Conservation (phyloP, 2,113 vertebrate genomes). For the Dipodomys spectabilis region DNA sequence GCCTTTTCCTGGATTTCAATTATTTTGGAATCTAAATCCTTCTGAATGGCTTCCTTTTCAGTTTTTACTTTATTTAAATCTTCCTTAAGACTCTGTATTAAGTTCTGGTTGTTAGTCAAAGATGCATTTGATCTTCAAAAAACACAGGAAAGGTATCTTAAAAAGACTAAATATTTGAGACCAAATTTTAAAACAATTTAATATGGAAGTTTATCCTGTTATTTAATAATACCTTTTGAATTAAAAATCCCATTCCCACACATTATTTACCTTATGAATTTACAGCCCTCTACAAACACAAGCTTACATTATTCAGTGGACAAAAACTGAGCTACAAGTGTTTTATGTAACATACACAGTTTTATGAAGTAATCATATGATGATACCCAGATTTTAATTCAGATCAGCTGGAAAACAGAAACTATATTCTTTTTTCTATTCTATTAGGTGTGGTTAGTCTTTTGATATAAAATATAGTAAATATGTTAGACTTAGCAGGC, state of each 20-base stretch:
- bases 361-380: background rate
- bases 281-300: background rate
- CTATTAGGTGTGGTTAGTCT: background rate
- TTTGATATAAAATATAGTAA: background rate
- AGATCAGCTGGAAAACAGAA: background rate
- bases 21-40: conserved; percentile 90
- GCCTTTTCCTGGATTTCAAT: conserved; percentile 94
- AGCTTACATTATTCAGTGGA: background rate
- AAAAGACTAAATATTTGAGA: conserved; percentile 10
- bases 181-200: conserved; percentile 35
- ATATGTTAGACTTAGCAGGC: background rate
- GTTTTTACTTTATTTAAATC: conserved; percentile 88
- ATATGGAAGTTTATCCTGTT: background rate
- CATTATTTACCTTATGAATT: background rate
- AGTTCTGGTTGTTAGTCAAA: conserved; percentile 91
- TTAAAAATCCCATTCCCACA: conserved; percentile 16
- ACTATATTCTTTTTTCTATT: background rate
- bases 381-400: background rate
- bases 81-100: conserved; percentile 92
- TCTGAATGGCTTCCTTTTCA: conserved; percentile 92
- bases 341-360: background rate
- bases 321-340: background rate
- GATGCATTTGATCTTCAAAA: conserved; percentile 89
- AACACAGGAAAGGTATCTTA: conserved; percentile 19
- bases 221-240: background rate